Percentiles rank a stretch among this genome's conserved stretches.
These are phyloP conservation scores for Eupsittula cactorum DNA, from an alignment of 2,113 vertebrate genomes.

Conservation along the genomic window DNA sequence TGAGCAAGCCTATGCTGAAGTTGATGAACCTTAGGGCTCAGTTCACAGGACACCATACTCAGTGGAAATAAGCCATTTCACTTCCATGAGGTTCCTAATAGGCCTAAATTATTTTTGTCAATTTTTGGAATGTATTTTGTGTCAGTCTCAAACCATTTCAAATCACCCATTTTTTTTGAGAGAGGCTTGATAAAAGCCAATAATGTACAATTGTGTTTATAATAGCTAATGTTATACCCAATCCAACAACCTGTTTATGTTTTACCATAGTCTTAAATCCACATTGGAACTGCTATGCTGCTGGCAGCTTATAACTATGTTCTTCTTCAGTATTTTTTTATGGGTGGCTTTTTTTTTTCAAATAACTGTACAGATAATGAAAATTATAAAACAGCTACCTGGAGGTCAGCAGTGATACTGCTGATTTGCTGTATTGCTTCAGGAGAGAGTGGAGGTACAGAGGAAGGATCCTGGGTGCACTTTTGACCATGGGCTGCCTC, in stretches of 20 bases:
- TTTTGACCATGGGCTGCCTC: accelerated
- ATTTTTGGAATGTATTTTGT: not conserved
- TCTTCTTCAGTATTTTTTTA: not conserved
- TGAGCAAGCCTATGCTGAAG: not conserved
- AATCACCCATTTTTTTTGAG: not conserved
- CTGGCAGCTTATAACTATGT: not conserved
- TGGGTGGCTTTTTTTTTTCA: not conserved
- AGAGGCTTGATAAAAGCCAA: not conserved
- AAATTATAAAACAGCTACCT: not conserved
- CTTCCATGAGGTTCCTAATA: not conserved
- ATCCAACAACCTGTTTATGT: not conserved
- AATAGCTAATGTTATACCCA: not conserved
- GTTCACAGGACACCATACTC: not conserved
- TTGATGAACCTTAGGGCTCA: not conserved
- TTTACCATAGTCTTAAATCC: not conserved
- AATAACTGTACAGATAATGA: not conserved
- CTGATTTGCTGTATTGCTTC: not conserved
- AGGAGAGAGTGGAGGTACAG: not conserved
- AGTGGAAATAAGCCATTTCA: not conserved
- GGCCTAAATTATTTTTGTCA: accelerated
- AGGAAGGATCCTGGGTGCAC: accelerated
- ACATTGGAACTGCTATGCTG: not conserved
- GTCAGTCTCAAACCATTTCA: not conserved
- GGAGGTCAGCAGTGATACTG: accelerated
- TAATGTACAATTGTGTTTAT: not conserved